phyloP scores from a whole-genome alignment of 2,888 invertebrate species.

The Meghimatium bilineatum region DNA sequence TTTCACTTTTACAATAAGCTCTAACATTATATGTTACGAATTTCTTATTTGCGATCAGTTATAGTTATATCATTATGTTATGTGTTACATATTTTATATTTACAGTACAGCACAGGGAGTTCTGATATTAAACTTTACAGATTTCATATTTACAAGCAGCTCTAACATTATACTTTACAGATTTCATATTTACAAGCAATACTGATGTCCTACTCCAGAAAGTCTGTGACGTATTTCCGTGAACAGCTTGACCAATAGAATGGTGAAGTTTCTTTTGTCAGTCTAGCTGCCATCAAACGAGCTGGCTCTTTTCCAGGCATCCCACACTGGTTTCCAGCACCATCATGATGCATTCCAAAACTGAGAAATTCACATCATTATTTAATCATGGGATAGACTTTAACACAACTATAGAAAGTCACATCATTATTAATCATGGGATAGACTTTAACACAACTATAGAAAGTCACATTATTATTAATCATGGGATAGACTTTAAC shows the following conservation, averaged over 20 bases:
- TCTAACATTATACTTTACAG: slow-evolving; percentile 40
- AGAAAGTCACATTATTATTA: too few species aligned
- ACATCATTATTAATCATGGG: too few species aligned
- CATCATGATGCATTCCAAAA: slow-evolving; percentile 75
- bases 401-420: too few species aligned
- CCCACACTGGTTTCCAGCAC: slow-evolving; percentile 73
- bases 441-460: too few species aligned
- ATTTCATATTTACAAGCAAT: slow-evolving; percentile 53
- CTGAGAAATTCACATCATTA: neutral
- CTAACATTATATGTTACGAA: slow-evolving; percentile 40
- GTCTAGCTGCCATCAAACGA: slow-evolving; percentile 73
- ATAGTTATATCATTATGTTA: too few species aligned
- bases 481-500: too few species aligned
- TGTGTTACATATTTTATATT: slow-evolving; percentile 4
- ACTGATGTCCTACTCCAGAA: slow-evolving; percentile 73
- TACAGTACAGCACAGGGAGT: neutral
- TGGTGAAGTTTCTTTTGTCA: slow-evolving; percentile 72
- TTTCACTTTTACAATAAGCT: slow-evolving; percentile 12
- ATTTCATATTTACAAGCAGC: slow-evolving; percentile 20
- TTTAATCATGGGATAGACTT: neutral
- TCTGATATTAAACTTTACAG: neutral
- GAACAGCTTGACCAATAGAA: slow-evolving; percentile 75
- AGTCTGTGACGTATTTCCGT: slow-evolving; percentile 72
- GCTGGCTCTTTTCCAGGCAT: slow-evolving; percentile 71
- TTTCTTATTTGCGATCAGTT: slow-evolving; percentile 52